These are phyloP conservation scores for Macrochelys suwanniensis DNA, from an alignment of 2,797 vertebrate genomes.

Conservation along the genomic window DNA sequence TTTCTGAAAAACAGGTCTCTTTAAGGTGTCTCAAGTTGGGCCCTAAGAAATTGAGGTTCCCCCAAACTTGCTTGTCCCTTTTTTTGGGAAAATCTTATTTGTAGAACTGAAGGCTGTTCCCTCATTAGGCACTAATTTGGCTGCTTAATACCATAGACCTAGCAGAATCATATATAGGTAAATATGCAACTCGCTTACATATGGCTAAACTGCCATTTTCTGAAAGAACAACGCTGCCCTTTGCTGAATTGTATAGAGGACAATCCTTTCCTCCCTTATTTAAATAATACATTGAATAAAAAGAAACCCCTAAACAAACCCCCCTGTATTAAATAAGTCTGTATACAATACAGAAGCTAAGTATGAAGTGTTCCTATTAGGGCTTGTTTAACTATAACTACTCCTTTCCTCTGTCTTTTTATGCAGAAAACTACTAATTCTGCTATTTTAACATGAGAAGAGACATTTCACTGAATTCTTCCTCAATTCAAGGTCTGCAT, in stretches of 20 bases:
- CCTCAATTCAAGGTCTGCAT: rapidly evolving
- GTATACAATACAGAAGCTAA: not conserved
- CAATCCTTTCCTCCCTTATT: not conserved
- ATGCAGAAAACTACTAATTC: not conserved
- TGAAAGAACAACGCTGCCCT: not conserved
- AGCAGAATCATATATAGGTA: not conserved
- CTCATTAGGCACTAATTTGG: not conserved
- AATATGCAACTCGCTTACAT: not conserved
- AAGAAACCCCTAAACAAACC: rapidly evolving
- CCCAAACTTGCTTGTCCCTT: not conserved
- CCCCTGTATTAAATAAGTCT: not conserved
- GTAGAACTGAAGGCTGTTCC: rapidly evolving
- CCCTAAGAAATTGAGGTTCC: not conserved
- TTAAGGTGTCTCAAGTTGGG: not conserved
- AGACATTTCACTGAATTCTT: rapidly evolving
- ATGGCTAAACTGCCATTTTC: not conserved
- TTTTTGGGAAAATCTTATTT: not conserved
- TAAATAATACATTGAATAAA: not conserved
- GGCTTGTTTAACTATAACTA: not conserved
- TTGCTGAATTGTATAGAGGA: not conserved
- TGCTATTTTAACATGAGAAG: rapidly evolving
- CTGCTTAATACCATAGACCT: not conserved
- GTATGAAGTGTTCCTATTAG: not conserved
- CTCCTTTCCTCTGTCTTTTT: not conserved
- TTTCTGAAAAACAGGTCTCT: not conserved